Evolutionary conservation across 2,113 vertebrate species (phyloP).

Genomic region (Tinamus guttatus): DNA sequence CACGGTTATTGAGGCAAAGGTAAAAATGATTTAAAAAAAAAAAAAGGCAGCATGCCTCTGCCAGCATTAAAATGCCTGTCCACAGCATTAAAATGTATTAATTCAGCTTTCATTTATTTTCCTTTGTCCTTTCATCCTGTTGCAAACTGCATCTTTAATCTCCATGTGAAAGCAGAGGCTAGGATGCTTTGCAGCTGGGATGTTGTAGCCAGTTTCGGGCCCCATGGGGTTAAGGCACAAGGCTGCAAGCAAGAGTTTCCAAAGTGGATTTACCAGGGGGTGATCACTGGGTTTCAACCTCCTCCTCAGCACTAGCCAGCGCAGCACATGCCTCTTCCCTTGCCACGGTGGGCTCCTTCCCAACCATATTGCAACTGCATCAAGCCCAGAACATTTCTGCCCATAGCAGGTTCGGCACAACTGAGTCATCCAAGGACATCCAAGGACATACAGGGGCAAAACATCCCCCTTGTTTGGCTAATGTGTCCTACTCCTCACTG

Average conservation of each 20-base stretch:
- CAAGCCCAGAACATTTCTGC: not conserved
- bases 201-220: not conserved
- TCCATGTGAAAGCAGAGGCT: not conserved
- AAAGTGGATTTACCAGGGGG: not conserved
- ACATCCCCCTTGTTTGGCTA: not conserved
- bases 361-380: not conserved
- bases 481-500: accelerated
- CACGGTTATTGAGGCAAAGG: not conserved
- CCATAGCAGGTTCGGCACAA: accelerated
- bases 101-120: slow-evolving; percentile 3
- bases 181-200: not conserved
- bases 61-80: not conserved
- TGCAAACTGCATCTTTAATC: not conserved
- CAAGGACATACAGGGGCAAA: too few relatives aligned
- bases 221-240: not conserved
- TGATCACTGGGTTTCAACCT: not conserved
- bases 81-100: slow-evolving; percentile 1
- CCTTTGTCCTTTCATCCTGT: not conserved
- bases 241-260: not conserved
- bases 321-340: not conserved
- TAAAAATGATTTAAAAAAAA: not conserved
- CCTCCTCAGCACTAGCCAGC: not conserved
- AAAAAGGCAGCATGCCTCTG: slow-evolving; percentile 9
- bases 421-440: not conserved
- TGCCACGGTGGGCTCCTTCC: not conserved